Evolutionary conservation across 2,113 vertebrate species (phyloP).

Genomic region (Hemicordylus capensis): DNA sequence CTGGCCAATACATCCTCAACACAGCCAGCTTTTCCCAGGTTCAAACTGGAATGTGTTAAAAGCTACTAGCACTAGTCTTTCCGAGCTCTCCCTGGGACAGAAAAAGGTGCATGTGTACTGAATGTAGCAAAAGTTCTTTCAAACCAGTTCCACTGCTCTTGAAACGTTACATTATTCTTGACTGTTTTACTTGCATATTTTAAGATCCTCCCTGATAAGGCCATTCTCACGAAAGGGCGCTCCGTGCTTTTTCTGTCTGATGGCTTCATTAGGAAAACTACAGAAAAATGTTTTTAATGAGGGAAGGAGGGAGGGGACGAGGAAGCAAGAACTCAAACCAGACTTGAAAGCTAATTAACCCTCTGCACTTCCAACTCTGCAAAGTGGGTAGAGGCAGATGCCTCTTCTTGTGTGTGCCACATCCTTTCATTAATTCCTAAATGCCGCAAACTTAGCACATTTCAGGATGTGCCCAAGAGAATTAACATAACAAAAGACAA

Average conservation of each 20-base stretch:
- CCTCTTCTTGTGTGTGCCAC: accelerated
- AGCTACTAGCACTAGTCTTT: neutral
- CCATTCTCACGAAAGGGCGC: neutral
- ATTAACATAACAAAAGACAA: neutral
- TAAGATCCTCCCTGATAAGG: neutral
- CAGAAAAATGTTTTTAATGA: neutral
- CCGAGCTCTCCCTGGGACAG: neutral
- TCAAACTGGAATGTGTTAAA: neutral
- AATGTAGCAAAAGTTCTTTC: accelerated
- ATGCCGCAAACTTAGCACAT: neutral
- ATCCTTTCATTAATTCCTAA: accelerated
- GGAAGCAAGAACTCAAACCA: neutral
- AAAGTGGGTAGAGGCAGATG: neutral
- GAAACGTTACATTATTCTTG: neutral
- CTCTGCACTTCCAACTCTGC: constrained; percentile 14
- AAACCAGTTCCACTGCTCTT: neutral
- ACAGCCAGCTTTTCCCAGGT: neutral
- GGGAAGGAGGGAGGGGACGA: neutral
- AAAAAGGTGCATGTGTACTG: neutral
- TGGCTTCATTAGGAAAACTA: neutral
- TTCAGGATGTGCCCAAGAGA: accelerated
- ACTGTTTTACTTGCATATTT: neutral
- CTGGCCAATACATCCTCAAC: neutral
- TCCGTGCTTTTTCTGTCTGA: neutral
- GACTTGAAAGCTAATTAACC: constrained; percentile 44